Evolutionary conservation across 2,888 invertebrate species (phyloP), one percentile per base, ranked within the genome.

Genomic region (Epirrhoe alternata): DNA sequence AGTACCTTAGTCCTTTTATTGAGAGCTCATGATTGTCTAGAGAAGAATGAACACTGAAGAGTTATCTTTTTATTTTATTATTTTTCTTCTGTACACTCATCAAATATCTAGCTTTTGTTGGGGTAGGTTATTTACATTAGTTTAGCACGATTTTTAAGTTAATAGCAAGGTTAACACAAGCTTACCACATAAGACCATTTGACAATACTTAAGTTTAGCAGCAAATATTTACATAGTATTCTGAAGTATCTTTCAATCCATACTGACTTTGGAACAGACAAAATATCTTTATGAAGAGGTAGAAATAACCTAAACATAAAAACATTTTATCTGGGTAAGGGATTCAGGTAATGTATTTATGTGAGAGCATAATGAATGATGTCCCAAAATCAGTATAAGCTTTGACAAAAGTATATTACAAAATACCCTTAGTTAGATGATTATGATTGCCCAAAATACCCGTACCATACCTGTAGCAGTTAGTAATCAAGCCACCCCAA

Each of bases 401-500:
- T 14, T 47, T 12, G 47, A 38, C 38, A 38, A 38, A 38, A 38
- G 8, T 38, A 38, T 38, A 6, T 31, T 31, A 31, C 31, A 31
- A 42, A 42, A n/a, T 42, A 42, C 7, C 10, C 35, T 10, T 10
- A 24, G 24, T n/a, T n/a, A n/a, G n/a, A n/a, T n/a, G n/a, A n/a
- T n/a, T n/a, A n/a, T n/a, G n/a, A 24, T 24, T 24, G 3, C 24
- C 24, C 24, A 24, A 24, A 24, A 24, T 24, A 24, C 24, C 24
- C 12, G 6, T 47, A 16, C 51, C 30, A 5, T 12, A 51, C 24
- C 50, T 45, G 42, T 14, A 47, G 17, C 54, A 12, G 58, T 58
- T 50, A 58, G 58, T 58, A n/a, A 54, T 35, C 24, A 61, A 61
- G 61, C 61, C 14, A 16, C n/a, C 35, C 35, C 38, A 50, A 10